phyloP scores from a whole-genome alignment of 1,140 invertebrate species.

The Leptinotarsa defecta region DNA sequence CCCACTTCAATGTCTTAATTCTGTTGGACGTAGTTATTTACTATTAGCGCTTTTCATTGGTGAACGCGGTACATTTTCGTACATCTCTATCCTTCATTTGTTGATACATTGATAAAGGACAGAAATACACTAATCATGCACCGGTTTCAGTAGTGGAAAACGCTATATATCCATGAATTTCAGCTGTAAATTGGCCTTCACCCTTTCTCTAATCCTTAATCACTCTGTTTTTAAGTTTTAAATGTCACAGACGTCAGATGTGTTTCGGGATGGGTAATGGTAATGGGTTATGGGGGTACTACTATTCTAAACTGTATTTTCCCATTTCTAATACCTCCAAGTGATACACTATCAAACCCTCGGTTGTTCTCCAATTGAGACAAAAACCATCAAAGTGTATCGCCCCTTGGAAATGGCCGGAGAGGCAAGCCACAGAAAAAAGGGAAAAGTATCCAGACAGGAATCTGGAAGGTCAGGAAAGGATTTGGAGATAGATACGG shows the following conservation, averaged over 20 bases:
- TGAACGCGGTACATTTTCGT: too few species aligned
- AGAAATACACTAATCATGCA: too few species aligned
- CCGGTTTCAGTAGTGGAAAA: too few species aligned
- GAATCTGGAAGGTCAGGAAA: constrained; percentile 52
- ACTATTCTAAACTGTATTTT: constrained; percentile 3
- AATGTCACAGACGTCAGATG: constrained; percentile 10
- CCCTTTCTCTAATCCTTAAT: too few species aligned
- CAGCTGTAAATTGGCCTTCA: too few species aligned
- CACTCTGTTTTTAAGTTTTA: constrained; percentile 9
- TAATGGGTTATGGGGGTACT: background rate
- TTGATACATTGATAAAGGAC: too few species aligned
- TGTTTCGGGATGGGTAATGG: constrained; percentile 1
- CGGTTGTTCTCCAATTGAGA: background rate
- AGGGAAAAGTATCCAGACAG: constrained; percentile 52
- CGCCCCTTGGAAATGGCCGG: constrained; percentile 48
- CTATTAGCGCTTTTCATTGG: too few species aligned
- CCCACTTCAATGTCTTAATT: too few species aligned
- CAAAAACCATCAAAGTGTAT: background rate
- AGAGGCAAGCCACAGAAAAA: constrained; percentile 52
- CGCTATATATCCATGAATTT: too few species aligned
- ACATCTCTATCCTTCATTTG: too few species aligned
- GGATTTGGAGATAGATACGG: constrained; percentile 51
- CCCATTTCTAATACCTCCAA: background rate
- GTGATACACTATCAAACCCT: background rate
- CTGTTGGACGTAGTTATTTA: too few species aligned